Base-by-base conservation (phyloP, 2,797 vertebrate genomes). In the Pteropus rufus region DNA sequence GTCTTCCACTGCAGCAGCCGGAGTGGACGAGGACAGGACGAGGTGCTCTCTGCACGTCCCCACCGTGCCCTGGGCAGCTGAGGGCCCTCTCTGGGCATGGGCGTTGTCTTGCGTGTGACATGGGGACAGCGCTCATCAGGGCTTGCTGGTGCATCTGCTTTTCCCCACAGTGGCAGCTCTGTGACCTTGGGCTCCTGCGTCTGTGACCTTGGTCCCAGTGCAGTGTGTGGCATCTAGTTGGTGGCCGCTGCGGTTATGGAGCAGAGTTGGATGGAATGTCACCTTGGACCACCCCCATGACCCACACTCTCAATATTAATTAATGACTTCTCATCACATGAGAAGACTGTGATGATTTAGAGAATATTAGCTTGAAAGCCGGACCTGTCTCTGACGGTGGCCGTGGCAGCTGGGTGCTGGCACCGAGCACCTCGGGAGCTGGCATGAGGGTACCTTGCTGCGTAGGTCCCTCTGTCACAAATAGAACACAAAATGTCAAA, bases 311-410 rank as follows among this genome's bases (percentile, higher is more conserved):
- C 15, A 52, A 1, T 3, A 21, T 31, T 14, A 0, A 14, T 5
- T 15, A 41, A 31, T 3, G 11, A 3, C 1, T 3, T 0, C 36
- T 36, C 36, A 36, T 14, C 23, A 31, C 2, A 1, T 2, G 3
- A 54, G 12, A 64, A 46, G 54, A 60, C 29, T 0, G 1, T 0
- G 62, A 3, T 36, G 1, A 11, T 6, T n/a, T 11, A 62, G 44
- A 52, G 31, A 31, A 62, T 2, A 24, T 1, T n/a, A 5, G 18
- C 11, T 31, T 64, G 1, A 49, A 41, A 21, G 26, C 31, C 5
- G 15, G 39, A 8, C 0, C 0, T 0, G 9, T 12, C 3, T 1
- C 7, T 2, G 8, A 14, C 3, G 0, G 0, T 3, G 23, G 44
- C 8, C 1, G 0, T 3, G 15, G 29, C 41, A 19, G 18, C 7